Base-by-base conservation (phyloP, 2,888 invertebrate genomes). In the Coenonympha glycerion region DNA sequence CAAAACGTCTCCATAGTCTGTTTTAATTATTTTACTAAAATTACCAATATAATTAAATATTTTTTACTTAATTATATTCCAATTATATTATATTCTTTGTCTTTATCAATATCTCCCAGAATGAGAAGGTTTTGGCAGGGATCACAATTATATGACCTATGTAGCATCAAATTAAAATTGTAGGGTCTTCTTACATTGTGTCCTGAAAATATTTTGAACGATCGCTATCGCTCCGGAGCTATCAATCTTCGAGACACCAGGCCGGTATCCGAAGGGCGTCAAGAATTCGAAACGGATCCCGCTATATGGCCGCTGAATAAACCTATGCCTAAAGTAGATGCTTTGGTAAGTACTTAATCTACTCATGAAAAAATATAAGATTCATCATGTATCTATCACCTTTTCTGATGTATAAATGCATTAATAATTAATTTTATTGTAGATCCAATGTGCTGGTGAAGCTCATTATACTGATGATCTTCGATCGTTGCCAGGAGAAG, bases 391-490 rank as follows among this genome's bases (percentile, higher is more conserved):
- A n/a, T n/a, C n/a, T n/a, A n/a, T n/a, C n/a, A n/a, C n/a, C n/a
- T n/a, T n/a, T n/a, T n/a, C n/a, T n/a, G n/a, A n/a, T n/a, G n/a
- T n/a, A n/a, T n/a, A n/a, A n/a, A n/a, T n/a, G n/a, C n/a, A n/a
- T n/a, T n/a, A n/a, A n/a, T n/a, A n/a, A n/a, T n/a, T n/a, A n/a
- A n/a, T 21, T 44, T 47, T 42, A n/a, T n/a, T n/a, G 5, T 47
- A 81, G 78, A 71, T 79, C 6, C 92, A 92, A 77, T 88, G 89
- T 61, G 83, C 91, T 34, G 93, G 93, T 0, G 92, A 93, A 70
- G 91, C 91, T 0, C 75, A 88, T 57, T 94, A 91, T 68, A 76
- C 90, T 2, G 90, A 91, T 62, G 93, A 93, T 60, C 68, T 91
- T 13, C 89, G 89, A 2, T 65, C 79, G 0, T 65, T 79, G 0